These are phyloP conservation scores for Cremastinae sp. DNA, from an alignment of 2,888 invertebrate genomes.

Conservation along the genomic window DNA sequence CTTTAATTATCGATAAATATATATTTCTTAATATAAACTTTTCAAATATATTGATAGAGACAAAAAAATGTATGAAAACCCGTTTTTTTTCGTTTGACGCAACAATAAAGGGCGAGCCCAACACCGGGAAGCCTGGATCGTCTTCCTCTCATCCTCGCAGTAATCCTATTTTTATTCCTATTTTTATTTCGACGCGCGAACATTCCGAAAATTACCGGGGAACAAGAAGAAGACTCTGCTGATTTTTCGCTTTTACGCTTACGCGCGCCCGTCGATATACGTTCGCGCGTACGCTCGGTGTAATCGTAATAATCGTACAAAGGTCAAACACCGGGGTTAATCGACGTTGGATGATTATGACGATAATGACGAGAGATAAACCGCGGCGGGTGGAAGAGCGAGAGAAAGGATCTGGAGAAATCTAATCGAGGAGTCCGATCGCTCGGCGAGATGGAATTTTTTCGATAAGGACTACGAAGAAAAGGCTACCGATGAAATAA, in stretches of 20 bases:
- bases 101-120: no score
- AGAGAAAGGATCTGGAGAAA: not conserved
- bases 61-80: no score
- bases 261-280: not conserved
- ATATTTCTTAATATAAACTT: no score
- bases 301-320: constrained; percentile 44
- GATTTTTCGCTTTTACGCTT: not conserved
- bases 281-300: constrained; percentile 21
- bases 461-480: constrained; percentile 19
- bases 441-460: constrained; percentile 17
- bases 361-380: constrained; percentile 35
- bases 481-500: constrained; percentile 38
- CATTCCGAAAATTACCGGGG: no score
- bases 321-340: constrained; percentile 54
- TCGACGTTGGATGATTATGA: constrained; percentile 38
- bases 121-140: no score
- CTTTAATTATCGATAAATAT: no score
- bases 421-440: constrained; percentile 30
- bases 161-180: no score
- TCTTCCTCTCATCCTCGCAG: no score
- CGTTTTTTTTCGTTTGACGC: no score
- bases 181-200: no score
- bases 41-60: no score
- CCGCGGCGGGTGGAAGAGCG: no score
- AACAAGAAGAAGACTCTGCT: not conserved